Base-by-base conservation (phyloP, 1,140 invertebrate genomes). In the Phymorhynchus buccinoides region DNA sequence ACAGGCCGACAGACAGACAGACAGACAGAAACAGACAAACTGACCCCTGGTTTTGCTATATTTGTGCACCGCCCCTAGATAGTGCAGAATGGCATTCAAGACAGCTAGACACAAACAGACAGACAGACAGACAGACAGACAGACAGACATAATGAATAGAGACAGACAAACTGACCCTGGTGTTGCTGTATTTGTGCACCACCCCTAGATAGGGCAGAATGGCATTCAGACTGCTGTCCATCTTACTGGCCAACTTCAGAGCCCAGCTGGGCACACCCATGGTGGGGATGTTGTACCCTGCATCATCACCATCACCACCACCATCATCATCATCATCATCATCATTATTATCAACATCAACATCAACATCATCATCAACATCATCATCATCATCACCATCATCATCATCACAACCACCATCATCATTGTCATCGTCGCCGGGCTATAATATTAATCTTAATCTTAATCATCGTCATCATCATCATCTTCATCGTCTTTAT, bases 321-420 rank as follows among this genome's bases (percentile, higher is more conserved):
- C 37, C 71, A 75, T 75, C 37, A 27, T 75, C 71, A 30, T 75
- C 71, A 75, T 75, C 71, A 75, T 75, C 71, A 27, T 75, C 71
- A 27, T 75, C 75, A n/a, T 78, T 27, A 44, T 78, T 41, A 44
- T 44, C 37, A 44, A n/a, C 75, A 78, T 44, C 75, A 78, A 42
- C 75, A 42, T 41, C 42, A 78, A 42, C 75, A 78, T 78, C 75
- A 42, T 42, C 75, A 78, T 44, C 75, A 30, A 42, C 39, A 42
- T 41, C 42, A 42, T 78, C 42, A 1, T 78, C 39, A 6, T 78
- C 42, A 42, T 78, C 75, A n/a, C 44, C 75, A 42, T 78, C 75
- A 27, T 41, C 42, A 42, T 78, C 75, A 44, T 78, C 75, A n/a
- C 44, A 37, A 78, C 37, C 71, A 0, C 7, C 71, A 37, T 35